Evolutionary conservation across 2,888 invertebrate genomes (phyloP), one percentile per base, ranked within the genome.

Genomic region (Napeogenes sylphis): DNA sequence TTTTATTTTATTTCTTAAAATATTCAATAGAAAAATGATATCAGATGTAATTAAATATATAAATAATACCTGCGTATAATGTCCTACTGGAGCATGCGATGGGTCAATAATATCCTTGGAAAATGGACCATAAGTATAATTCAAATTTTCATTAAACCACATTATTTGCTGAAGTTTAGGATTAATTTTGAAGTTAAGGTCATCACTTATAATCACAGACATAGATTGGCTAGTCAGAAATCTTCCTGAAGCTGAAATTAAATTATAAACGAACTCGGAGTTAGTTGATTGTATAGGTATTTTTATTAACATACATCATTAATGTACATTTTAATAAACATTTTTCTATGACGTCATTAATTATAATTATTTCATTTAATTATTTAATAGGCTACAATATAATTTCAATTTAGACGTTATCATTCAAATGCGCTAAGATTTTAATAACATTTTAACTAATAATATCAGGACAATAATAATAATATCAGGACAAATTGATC

Each of bases 111-210:
- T 30, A 4, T 51, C 51, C 51, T 51, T 8, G 21, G 51, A 10
- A 30, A 51, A 51, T 10, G 51, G 30, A n/a, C 30, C 51, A 30
- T 51, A 51, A 4, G 51, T 51, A 51, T 51, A 51, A 30, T 51
- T 51, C 30, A 0, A 13, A 51, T 30, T 5, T 12, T 51, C 51
- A 21, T 8, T 10, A n/a, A 51, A 51, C 30, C 21, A 30, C 3
- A 30, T 4, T 5, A 30, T 51, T 51, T 51, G 51, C 30, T n/a
- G 30, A 8, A 30, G 2, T 51, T 30, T 12, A 3, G 30, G 2
- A 30, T 51, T 10, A 0, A 30, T 30, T 51, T 51, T 30, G 10
- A 51, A 21, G 30, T 12, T 51, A 3, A 10, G 6, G 30, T 51
- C 51, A 8, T 51, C 12, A 30, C 12, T 30, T 30, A 30, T 3